Evolutionary conservation across 2,888 invertebrate genomes (phyloP).

Genomic region (Pandemis corylana): DNA sequence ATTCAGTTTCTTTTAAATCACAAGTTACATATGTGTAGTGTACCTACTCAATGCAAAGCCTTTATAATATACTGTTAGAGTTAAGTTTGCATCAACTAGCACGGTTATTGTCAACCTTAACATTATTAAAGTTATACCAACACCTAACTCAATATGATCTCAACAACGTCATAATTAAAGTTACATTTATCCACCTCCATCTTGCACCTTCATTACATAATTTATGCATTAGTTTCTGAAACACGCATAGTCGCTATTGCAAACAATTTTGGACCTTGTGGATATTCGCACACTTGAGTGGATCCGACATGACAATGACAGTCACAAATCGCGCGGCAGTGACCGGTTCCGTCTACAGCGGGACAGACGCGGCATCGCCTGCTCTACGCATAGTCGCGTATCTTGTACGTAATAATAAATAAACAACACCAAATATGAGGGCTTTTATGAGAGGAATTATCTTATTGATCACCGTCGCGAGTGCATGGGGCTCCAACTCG

Average conservation of each 20-base stretch:
- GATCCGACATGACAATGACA: not conserved
- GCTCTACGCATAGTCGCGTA: not conserved
- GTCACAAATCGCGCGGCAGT: constrained; percentile 4
- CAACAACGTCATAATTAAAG: no score
- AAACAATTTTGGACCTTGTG: not conserved
- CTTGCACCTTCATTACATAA: not conserved
- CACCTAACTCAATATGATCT: no score
- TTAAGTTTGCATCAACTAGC: no score
- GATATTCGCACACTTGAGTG: not conserved
- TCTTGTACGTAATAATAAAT: not conserved
- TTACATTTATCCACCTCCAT: no score
- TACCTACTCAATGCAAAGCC: no score
- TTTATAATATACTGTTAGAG: no score
- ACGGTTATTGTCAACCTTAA: no score
- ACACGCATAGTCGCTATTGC: not conserved
- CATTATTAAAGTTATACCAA: no score
- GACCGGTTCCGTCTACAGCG: constrained; percentile 34
- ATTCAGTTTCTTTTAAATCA: no score
- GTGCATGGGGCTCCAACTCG: constrained; percentile 51
- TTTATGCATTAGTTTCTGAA: not conserved
- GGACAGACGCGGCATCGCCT: constrained; percentile 25
- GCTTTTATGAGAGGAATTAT: constrained; percentile 25
- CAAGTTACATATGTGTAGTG: no score
- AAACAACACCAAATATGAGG: constrained; percentile 17
- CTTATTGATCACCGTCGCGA: constrained; percentile 27